A percentile compares a stretch with the other conserved stretches of the same genome.
These are phyloP conservation scores for Ochropleura plecta DNA, from an alignment of 2,888 invertebrate genomes.

Conservation along the genomic window DNA sequence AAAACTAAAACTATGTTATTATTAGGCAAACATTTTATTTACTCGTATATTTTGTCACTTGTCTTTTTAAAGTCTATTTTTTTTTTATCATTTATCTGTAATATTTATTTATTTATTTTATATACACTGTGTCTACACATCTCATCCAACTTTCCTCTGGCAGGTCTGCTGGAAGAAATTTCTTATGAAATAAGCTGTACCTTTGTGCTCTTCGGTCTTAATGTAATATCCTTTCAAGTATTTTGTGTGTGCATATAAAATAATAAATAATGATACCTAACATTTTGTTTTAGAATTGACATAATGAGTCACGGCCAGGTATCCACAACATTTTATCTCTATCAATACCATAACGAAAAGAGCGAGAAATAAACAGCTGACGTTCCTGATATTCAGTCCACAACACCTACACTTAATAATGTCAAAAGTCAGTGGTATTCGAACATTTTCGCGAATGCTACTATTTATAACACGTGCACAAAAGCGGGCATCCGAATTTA, in stretches of 20 bases:
- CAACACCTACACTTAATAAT: constrained; percentile 21
- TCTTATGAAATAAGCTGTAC: too few relatives aligned
- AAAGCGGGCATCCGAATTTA: constrained; percentile 72
- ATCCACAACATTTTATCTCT: background rate
- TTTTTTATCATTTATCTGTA: background rate
- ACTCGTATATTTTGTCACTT: background rate
- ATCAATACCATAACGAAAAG: constrained; percentile 9
- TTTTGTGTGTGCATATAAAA: too few relatives aligned
- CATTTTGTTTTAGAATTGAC: background rate
- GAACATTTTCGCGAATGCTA: constrained; percentile 39
- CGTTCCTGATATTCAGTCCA: constrained; percentile 15
- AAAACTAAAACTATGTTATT: too few relatives aligned
- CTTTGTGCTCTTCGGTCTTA: too few relatives aligned
- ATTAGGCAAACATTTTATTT: too few relatives aligned
- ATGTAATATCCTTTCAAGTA: too few relatives aligned
- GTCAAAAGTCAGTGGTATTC: constrained; percentile 29
- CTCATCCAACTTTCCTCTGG: too few relatives aligned
- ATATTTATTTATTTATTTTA: too few relatives aligned
- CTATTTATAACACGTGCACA: constrained; percentile 64
- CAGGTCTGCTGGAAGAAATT: too few relatives aligned
- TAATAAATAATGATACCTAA: background rate
- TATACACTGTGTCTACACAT: too few relatives aligned
- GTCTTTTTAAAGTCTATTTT: background rate
- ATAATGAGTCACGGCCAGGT: background rate
- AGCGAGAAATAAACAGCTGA: constrained; percentile 16